phyloP scores from a whole-genome alignment of 2,113 vertebrate genomes.

The Ammodytes dubius region DNA sequence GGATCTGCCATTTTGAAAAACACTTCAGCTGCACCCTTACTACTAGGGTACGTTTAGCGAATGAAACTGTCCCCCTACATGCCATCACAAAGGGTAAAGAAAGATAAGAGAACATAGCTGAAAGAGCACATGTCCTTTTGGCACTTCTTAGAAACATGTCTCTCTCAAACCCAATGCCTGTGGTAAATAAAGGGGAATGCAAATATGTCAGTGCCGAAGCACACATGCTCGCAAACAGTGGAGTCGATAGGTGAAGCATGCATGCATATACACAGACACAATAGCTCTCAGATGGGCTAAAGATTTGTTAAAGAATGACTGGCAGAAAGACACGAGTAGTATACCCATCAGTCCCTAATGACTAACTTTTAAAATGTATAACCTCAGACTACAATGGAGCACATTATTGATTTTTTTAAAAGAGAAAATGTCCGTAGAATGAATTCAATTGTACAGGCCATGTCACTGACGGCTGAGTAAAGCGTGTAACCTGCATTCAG shows the following conservation, averaged over 20 bases:
- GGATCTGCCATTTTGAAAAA: slow-evolving; percentile 36
- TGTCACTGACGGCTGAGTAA: slow-evolving; percentile 47
- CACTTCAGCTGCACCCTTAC: slow-evolving; percentile 18
- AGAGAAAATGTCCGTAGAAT: slow-evolving; percentile 44
- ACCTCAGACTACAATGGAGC: slow-evolving; percentile 59
- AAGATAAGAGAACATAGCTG: slow-evolving; percentile 55
- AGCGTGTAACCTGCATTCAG: slow-evolving; percentile 49
- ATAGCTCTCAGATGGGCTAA: not conserved
- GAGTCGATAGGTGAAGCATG: not conserved
- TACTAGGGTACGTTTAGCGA: slow-evolving; percentile 42
- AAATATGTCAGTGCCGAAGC: slow-evolving; percentile 27
- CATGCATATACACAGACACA: not conserved
- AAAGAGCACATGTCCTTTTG: slow-evolving; percentile 45
- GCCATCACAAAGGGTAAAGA: slow-evolving; percentile 46
- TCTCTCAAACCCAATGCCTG: slow-evolving; percentile 21
- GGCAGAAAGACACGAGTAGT: slow-evolving; percentile 14
- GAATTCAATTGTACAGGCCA: slow-evolving; percentile 35
- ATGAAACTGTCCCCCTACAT: slow-evolving; percentile 55
- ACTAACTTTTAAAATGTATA: slow-evolving; percentile 54
- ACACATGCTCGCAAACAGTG: not conserved
- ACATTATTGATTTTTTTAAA: slow-evolving; percentile 58
- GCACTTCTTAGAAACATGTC: slow-evolving; percentile 34
- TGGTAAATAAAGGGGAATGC: slow-evolving; percentile 13
- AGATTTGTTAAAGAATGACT: slow-evolving; percentile 35
- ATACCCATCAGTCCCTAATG: slow-evolving; percentile 48